Evolutionary conservation across 2,113 vertebrate genomes (phyloP), one percentile per base, ranked within the genome.

Genomic region (Elachura formosa): DNA sequence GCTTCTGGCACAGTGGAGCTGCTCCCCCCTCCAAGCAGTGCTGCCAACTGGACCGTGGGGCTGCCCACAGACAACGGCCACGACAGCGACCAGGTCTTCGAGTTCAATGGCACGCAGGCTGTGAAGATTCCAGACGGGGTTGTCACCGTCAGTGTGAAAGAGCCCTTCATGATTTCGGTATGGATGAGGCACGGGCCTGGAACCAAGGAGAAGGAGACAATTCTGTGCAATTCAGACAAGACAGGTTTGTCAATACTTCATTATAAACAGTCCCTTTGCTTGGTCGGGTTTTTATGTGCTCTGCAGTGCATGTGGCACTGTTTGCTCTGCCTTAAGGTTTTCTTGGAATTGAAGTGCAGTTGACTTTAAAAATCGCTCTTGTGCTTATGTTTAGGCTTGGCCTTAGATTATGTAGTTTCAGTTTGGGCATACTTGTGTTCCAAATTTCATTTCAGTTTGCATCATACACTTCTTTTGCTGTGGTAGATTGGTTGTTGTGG

Each of bases 71-170:
- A 99, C 80, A 99, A 99, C 0, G 99, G 99, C 21, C 99, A 99
- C 0, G 99, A 99, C 98, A 99, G 99, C 1, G 99, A 99, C 98
- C 99, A 99, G 90, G 99, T 99, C 94, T 99, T 99, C 66, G 99
- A 99, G 96, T 99, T 99, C 63, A 99, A 99, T 1, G 99, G 99
- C 96, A 99, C 99, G 0, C 99, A 99, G 93, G 99, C 99, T 3
- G 98, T 99, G 76, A 98, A 97, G 96, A 94, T 99, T 61, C 99
- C 99, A 0, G 98, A 99, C 0, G 98, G 98, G 1, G 34, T 99
- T 28, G 98, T 99, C 76, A 98, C 97, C 14, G 95, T 98, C 95
- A 98, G 91, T 92, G 97, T 99, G 9, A 98, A 98, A 87, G 98
- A 99, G 79, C 99, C 99, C 17, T 99, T 99, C 85, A 98, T 98